Conservation (phyloP, 2,888 invertebrate species). For the Tinea trinotella region DNA sequence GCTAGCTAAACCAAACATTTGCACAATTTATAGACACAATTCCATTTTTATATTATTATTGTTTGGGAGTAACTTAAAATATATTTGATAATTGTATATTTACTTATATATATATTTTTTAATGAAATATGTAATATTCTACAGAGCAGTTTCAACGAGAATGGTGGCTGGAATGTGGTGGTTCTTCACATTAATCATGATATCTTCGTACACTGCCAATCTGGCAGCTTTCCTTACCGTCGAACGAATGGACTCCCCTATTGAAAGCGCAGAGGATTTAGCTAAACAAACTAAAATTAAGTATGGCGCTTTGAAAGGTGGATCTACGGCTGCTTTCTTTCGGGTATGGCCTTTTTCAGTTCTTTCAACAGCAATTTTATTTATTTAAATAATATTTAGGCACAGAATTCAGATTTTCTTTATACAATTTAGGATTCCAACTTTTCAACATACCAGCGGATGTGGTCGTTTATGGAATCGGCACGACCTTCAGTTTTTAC, state of each 20-base stretch:
- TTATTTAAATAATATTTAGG: no score
- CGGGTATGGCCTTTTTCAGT: constrained; percentile 72
- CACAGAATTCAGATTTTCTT: no score
- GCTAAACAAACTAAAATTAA: constrained; percentile 97
- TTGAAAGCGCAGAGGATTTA: constrained; percentile 95
- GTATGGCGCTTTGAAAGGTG: constrained; percentile 94
- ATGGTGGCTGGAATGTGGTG: constrained; percentile 96
- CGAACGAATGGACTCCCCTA: constrained; percentile 94
- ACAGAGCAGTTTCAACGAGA: constrained; percentile 87
- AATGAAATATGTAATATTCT: constrained; percentile 4
- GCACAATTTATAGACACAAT: no score
- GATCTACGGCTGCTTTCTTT: constrained; percentile 96
- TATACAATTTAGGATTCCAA: constrained; percentile 91
- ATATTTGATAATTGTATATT: no score
- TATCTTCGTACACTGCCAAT: constrained; percentile 96
- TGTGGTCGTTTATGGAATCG: constrained; percentile 97
- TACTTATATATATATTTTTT: no score
- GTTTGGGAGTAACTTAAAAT: no score
- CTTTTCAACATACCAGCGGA: constrained; percentile 92
- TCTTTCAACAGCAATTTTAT: neutral
- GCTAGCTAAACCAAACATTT: no score
- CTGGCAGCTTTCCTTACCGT: constrained; percentile 94
- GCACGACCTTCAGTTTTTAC: constrained; percentile 91
- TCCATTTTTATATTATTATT: no score
- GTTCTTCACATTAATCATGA: constrained; percentile 97